A percentile compares a stretch with the other conserved stretches of the same genome.
Conservation (phyloP, 2,888 invertebrate species). For the Lepidochitona cinerea region DNA sequence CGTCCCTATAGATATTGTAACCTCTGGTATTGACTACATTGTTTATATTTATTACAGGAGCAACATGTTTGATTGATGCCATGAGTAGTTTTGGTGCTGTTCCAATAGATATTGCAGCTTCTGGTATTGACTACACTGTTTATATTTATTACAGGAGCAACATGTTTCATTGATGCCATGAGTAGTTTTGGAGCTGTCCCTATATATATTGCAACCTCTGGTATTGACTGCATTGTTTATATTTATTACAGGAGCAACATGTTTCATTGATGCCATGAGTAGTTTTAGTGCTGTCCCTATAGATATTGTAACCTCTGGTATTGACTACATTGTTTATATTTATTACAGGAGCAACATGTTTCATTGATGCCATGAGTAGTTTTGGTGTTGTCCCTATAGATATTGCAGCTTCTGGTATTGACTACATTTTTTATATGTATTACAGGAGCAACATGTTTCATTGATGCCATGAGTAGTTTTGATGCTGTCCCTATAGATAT, state of each 20-base stretch:
- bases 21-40: conserved; percentile 67
- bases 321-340: conserved; percentile 72
- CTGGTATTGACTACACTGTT: conserved; percentile 70
- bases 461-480: conserved; percentile 74
- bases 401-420: conserved; percentile 58
- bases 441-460: conserved; percentile 68
- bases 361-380: conserved; percentile 74
- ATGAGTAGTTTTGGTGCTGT: conserved; percentile 74
- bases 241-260: conserved; percentile 62
- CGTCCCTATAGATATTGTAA: conserved; percentile 66
- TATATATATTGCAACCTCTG: too few relatives aligned
- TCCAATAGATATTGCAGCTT: conserved; percentile 62
- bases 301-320: conserved; percentile 54
- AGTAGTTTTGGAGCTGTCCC: too few relatives aligned
- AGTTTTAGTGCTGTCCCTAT: conserved; percentile 72
- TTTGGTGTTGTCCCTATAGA: conserved; percentile 72
- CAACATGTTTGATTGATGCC: conserved; percentile 72
- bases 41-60: conserved; percentile 68
- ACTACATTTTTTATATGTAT: too few relatives aligned
- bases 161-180: too few relatives aligned
- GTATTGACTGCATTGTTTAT: too few relatives aligned
- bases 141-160: too few relatives aligned
- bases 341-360: conserved; percentile 62
- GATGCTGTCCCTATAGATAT: conserved; percentile 71
- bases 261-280: conserved; percentile 74